Conservation (phyloP, 1,140 invertebrate species). For the Wasmannia auropunctata region DNA sequence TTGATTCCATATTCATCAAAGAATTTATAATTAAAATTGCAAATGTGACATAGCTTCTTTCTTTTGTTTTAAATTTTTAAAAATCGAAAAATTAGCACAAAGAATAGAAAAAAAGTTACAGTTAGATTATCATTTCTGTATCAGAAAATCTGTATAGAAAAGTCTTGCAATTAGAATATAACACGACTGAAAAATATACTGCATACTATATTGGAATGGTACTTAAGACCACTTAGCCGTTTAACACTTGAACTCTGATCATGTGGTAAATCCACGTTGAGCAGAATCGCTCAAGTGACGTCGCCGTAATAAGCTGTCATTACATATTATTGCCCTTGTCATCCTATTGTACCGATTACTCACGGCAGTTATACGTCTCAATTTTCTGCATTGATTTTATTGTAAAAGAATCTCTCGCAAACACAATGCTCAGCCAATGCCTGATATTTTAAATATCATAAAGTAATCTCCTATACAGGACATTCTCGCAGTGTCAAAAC, state of each 20-base stretch:
- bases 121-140: not conserved
- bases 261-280: constrained; percentile 55
- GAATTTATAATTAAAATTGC: not conserved
- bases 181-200: constrained; percentile 15
- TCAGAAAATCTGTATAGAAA: not conserved
- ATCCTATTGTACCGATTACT: constrained; percentile 66
- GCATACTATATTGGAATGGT: constrained; percentile 46
- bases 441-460: not conserved
- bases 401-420: not conserved
- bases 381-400: constrained; percentile 45
- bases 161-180: constrained; percentile 55
- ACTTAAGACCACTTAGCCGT: constrained; percentile 74
- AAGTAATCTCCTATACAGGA: constrained; percentile 35
- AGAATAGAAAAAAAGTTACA: not conserved
- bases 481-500: not conserved
- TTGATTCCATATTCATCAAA: no score
- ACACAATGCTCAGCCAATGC: not conserved
- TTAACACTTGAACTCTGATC: constrained; percentile 80
- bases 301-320: constrained; percentile 71
- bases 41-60: not conserved
- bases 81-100: not conserved
- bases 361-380: constrained; percentile 25
- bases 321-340: constrained; percentile 72
- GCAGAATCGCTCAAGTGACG: constrained; percentile 61
- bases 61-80: not conserved